phyloP scores from a whole-genome alignment of 2,797 vertebrate species.

The Rhabdophis nuchalis region DNA sequence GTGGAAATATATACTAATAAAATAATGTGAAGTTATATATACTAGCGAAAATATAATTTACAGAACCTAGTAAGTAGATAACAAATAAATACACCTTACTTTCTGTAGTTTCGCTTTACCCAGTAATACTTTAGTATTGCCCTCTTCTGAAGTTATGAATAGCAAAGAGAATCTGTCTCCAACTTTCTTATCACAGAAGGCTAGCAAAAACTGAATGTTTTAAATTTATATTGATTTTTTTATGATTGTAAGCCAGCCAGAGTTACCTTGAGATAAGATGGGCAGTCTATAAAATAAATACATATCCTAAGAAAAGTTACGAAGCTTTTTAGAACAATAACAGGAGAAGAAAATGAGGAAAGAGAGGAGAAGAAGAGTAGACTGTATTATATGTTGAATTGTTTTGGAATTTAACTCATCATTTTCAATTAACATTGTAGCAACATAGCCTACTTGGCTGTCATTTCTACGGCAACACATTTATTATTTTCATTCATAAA shows the following conservation, averaged over 20 bases:
- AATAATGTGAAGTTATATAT: neutral
- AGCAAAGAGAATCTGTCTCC: neutral
- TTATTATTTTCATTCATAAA: constrained; percentile 20
- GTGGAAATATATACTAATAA: neutral
- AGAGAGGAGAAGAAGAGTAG: neutral
- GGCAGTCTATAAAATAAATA: neutral
- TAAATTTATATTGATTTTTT: neutral
- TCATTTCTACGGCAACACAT: constrained; percentile 25
- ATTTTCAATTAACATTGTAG: constrained; percentile 33
- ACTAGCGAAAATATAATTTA: neutral
- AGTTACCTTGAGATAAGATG: neutral
- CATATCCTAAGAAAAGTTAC: neutral
- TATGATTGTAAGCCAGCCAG: neutral
- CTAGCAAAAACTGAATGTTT: neutral
- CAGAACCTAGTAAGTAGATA: neutral
- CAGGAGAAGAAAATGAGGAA: neutral
- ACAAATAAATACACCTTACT: neutral
- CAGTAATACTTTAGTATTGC: neutral
- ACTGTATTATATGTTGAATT: neutral
- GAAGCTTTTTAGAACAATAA: neutral
- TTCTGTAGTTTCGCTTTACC: neutral
- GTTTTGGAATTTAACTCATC: neutral
- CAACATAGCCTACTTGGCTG: neutral
- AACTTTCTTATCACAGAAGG: neutral
- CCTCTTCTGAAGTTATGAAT: neutral